Evolutionary conservation across 2,797 vertebrate species (phyloP).

Genomic region (Sparidentex hasta): DNA sequence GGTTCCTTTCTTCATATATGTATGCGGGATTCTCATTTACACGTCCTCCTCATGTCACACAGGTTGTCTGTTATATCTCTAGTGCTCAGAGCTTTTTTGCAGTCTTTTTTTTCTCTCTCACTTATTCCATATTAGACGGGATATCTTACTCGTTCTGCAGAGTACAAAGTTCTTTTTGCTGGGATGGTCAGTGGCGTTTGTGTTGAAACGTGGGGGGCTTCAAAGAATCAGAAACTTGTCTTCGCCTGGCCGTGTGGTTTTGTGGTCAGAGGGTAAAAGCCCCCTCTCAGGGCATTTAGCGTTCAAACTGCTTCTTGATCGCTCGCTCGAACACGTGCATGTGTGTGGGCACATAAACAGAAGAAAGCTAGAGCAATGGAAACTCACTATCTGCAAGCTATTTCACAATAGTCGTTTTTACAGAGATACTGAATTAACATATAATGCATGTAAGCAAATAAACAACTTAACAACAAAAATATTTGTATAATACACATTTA

Average conservation of each 20-base stretch:
- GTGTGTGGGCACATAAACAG: conserved; percentile 19
- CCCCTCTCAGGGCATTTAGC: conserved; percentile 42
- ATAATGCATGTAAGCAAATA: not conserved
- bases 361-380: not conserved
- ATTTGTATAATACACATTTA: not conserved
- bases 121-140: conserved; percentile 17
- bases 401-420: not conserved
- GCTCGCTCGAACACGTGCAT: not conserved
- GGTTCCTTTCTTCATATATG: not conserved
- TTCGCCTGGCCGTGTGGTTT: conserved; percentile 35
- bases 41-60: conserved; percentile 22
- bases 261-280: conserved; percentile 38
- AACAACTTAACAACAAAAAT: not conserved
- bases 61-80: not conserved
- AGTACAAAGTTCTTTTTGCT: conserved; percentile 61
- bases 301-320: conserved; percentile 23
- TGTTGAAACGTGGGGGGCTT: conserved; percentile 35
- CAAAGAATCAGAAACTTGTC: conserved; percentile 48
- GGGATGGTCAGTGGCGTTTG: conserved; percentile 31
- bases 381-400: not conserved
- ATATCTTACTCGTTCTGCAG: conserved; percentile 16
- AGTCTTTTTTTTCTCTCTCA: not conserved
- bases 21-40: not conserved
- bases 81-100: not conserved
- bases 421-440: not conserved